Conservation (phyloP, 2,888 invertebrate species). For the Tachina fera region DNA sequence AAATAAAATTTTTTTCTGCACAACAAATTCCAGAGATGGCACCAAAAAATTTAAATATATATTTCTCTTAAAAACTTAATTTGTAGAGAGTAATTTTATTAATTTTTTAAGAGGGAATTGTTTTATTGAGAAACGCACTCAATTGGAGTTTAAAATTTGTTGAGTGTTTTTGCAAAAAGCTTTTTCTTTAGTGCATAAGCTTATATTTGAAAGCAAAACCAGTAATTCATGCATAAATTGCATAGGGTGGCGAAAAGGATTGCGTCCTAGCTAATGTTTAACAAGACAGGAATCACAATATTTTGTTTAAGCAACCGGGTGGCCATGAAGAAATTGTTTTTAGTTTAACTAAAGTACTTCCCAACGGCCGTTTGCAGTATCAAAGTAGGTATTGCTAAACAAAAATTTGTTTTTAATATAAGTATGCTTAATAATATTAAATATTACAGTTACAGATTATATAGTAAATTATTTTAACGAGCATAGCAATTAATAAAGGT, state of each 20-base stretch:
- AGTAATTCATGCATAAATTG: background rate
- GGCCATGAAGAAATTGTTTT: slow-evolving; percentile 10
- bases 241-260: slow-evolving; percentile 69
- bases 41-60: slow-evolving; percentile 27
- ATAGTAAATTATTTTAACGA: too few relatives aligned
- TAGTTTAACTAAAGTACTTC: background rate
- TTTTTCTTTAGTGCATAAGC: slow-evolving; percentile 52
- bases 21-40: slow-evolving; percentile 23
- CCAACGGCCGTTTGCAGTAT: too few relatives aligned
- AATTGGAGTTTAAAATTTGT: slow-evolving; percentile 40
- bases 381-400: too few relatives aligned
- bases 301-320: slow-evolving; percentile 47
- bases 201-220: slow-evolving; percentile 1
- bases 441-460: too few relatives aligned
- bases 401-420: too few relatives aligned
- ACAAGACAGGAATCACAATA: background rate
- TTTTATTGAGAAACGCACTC: slow-evolving; percentile 11
- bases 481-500: too few relatives aligned
- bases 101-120: background rate
- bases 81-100: too few relatives aligned
- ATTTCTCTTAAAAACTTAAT: slow-evolving; percentile 23
- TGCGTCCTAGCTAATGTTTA: slow-evolving; percentile 70
- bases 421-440: too few relatives aligned
- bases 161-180: slow-evolving; percentile 49
- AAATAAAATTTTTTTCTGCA: slow-evolving; percentile 24